Evolutionary conservation across 1,140 invertebrate species (phyloP).

Genomic region (Tribolium castaneum): DNA sequence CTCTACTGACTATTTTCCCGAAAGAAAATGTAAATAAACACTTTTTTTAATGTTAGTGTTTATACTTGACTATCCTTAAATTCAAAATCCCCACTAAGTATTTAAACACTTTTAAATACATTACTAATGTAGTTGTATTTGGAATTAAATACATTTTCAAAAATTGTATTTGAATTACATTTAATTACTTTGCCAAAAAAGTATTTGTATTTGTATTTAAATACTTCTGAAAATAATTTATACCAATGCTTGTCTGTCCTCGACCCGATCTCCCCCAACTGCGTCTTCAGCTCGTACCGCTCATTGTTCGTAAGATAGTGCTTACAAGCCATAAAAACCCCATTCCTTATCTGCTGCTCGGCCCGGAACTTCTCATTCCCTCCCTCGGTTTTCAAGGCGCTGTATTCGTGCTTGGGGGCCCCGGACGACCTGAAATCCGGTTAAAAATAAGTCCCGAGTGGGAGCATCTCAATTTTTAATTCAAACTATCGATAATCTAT

Average conservation of each 20-base stretch:
- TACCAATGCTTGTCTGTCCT: conserved; percentile 87
- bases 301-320: conserved; percentile 73
- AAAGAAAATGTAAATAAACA: too few species aligned
- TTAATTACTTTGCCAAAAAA: too few species aligned
- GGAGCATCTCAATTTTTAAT: conserved; percentile 9
- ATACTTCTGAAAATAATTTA: too few species aligned
- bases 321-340: conserved; percentile 72
- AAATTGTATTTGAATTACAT: too few species aligned
- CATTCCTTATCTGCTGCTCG: conserved; percentile 73
- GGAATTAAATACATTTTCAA: too few species aligned
- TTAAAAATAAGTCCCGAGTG: neutral
- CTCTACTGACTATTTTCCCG: too few species aligned
- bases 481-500: neutral
- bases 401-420: conserved; percentile 75
- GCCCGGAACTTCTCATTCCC: conserved; percentile 72
- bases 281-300: conserved; percentile 80
- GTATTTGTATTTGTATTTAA: too few species aligned
- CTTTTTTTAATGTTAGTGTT: too few species aligned
- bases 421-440: conserved; percentile 58
- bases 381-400: conserved; percentile 71
- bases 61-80: too few species aligned
- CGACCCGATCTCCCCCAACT: conserved; percentile 84
- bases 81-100: too few species aligned
- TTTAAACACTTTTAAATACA: too few species aligned
- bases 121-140: too few species aligned